Conservation (phyloP, 2,888 invertebrate species). For the Luperina nickerlii region DNA sequence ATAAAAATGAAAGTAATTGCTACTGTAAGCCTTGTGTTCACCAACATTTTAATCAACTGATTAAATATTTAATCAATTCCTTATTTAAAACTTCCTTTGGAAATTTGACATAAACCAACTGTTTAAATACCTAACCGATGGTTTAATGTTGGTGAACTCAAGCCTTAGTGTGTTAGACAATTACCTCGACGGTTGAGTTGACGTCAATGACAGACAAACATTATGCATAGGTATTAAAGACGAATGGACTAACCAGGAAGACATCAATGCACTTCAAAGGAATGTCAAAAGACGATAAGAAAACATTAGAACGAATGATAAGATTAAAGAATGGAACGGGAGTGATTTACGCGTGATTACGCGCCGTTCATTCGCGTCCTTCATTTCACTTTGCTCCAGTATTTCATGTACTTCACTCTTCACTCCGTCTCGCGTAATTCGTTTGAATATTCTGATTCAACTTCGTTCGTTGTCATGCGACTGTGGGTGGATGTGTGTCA, state of each 20-base stretch:
- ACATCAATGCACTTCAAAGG: constrained; percentile 9
- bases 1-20: background rate
- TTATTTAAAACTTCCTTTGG: too few species aligned
- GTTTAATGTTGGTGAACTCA: too few species aligned
- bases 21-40: background rate
- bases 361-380: constrained; percentile 58
- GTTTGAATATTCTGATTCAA: constrained; percentile 55
- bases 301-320: constrained; percentile 64
- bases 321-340: constrained; percentile 59
- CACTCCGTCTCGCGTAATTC: constrained; percentile 37
- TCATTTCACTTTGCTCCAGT: constrained; percentile 60
- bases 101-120: too few species aligned
- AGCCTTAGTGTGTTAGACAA: background rate
- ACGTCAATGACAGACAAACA: background rate
- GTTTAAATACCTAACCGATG: too few species aligned
- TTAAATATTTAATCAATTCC: too few species aligned
- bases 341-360: constrained; percentile 63
- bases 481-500: constrained; percentile 15
- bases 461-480: constrained; percentile 26
- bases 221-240: background rate
- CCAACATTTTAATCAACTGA: too few species aligned
- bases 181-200: background rate
- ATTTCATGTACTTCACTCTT: constrained; percentile 45
- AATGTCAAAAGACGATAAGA: constrained; percentile 70
- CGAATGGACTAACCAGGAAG: background rate